Conservation (phyloP, 2,113 vertebrate genomes). For the Oryzias curvinotus region DNA sequence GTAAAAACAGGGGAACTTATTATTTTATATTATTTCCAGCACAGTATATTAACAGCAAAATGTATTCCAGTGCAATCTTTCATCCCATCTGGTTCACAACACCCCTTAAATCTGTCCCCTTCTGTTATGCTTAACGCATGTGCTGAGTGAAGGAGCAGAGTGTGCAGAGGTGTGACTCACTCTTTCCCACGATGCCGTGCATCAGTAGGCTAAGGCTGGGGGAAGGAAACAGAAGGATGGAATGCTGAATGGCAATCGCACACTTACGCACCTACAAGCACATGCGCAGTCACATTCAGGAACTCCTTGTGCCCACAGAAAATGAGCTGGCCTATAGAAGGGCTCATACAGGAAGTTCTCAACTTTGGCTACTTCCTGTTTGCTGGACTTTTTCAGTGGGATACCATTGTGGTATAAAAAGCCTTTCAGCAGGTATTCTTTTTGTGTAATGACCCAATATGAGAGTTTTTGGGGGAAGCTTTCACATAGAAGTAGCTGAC, state of each 20-base stretch:
- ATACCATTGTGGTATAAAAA: constrained; percentile 51
- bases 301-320: constrained; percentile 46
- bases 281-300: constrained; percentile 31
- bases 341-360: constrained; percentile 78
- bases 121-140: constrained; percentile 38
- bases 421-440: constrained; percentile 55
- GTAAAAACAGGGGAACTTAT: not conserved
- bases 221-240: constrained; percentile 72
- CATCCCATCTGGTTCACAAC: constrained; percentile 45
- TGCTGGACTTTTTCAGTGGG: constrained; percentile 48
- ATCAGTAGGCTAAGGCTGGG: constrained; percentile 35
- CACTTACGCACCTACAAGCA: constrained; percentile 20
- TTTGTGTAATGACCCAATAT: constrained; percentile 20
- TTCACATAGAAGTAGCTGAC: constrained; percentile 9
- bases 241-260: constrained; percentile 41
- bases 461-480: not conserved
- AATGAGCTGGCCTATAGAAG: constrained; percentile 51
- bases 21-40: no score
- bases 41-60: constrained; percentile 10
- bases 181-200: constrained; percentile 78
- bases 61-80: constrained; percentile 15
- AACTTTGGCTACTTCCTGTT: constrained; percentile 78
- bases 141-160: constrained; percentile 53
- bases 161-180: constrained; percentile 50
- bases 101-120: constrained; percentile 52